Conservation (phyloP, 1,140 invertebrate species). For the Yoshiicerus persimilis region DNA sequence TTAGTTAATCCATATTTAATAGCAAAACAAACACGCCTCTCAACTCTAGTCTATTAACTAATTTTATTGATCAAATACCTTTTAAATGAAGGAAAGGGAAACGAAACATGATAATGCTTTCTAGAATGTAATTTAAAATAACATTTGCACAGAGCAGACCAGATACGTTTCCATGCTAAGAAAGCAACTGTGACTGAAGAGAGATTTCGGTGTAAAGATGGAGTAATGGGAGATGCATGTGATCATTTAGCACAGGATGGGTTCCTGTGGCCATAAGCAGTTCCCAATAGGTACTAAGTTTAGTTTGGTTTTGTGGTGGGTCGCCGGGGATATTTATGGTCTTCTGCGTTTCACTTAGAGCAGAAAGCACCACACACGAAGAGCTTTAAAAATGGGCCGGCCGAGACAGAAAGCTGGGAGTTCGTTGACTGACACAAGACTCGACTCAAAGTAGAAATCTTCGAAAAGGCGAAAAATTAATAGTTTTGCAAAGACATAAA, state of each 20-base stretch:
- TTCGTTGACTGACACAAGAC: not conserved
- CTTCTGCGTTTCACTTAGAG: not conserved
- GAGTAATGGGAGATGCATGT: too few species aligned
- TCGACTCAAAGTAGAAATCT: not conserved
- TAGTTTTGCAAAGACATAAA: conserved; percentile 8
- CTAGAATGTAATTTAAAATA: too few species aligned
- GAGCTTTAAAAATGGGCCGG: not conserved
- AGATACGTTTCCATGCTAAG: too few species aligned
- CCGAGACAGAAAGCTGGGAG: not conserved
- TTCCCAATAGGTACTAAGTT: too few species aligned
- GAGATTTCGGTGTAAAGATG: too few species aligned
- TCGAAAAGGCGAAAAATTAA: conserved; percentile 9
- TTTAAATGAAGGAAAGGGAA: too few species aligned
- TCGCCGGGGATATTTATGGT: not conserved
- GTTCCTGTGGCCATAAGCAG: not conserved
- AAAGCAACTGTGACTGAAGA: too few species aligned
- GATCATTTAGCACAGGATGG: not conserved
- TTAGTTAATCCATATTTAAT: not conserved
- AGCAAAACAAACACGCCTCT: not conserved
- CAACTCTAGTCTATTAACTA: not conserved
- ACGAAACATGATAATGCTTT: too few species aligned
- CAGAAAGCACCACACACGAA: not conserved
- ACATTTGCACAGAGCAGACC: too few species aligned
- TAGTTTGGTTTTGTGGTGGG: too few species aligned
- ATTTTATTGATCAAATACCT: not conserved